Conservation (phyloP, 1,140 invertebrate species). For the Drosophila albomicans region DNA sequence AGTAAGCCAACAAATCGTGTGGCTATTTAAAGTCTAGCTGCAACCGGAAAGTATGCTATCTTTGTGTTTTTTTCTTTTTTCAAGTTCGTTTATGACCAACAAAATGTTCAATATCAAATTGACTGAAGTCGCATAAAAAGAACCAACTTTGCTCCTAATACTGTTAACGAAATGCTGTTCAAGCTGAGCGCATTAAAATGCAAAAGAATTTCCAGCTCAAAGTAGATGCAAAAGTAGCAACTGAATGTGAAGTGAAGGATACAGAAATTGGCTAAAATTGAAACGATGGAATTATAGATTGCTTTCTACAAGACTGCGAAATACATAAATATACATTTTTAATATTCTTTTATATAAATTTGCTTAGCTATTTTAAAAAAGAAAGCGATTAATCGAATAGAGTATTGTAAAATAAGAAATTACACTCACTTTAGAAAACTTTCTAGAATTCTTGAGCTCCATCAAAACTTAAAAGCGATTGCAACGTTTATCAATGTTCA, state of each 20-base stretch:
- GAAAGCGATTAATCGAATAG: too few relatives aligned
- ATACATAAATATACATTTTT: too few relatives aligned
- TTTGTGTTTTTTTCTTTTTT: not conserved
- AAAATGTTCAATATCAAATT: conserved; percentile 24
- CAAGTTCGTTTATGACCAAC: not conserved
- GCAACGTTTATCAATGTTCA: not conserved
- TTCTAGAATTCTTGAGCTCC: too few relatives aligned
- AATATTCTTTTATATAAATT: too few relatives aligned
- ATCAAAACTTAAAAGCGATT: not conserved
- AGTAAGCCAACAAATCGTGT: conserved; percentile 38
- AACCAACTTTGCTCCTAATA: conserved; percentile 4
- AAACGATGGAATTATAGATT: too few relatives aligned
- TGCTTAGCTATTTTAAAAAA: too few relatives aligned
- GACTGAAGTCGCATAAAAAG: not conserved
- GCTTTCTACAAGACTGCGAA: too few relatives aligned
- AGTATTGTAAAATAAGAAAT: too few relatives aligned
- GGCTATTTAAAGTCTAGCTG: conserved; percentile 39
- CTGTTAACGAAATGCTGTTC: conserved; percentile 13
- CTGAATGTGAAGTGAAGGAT: not conserved
- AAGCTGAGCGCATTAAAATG: conserved; percentile 9
- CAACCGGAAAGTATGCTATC: conserved; percentile 35
- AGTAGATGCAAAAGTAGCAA: not conserved
- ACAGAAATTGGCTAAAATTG: too few relatives aligned
- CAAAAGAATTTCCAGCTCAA: not conserved
- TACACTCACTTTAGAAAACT: too few relatives aligned